Percentiles rank a stretch among this genome's conserved stretches.
Conservation (phyloP, 1,140 invertebrate species). For the Panonychus citri region DNA sequence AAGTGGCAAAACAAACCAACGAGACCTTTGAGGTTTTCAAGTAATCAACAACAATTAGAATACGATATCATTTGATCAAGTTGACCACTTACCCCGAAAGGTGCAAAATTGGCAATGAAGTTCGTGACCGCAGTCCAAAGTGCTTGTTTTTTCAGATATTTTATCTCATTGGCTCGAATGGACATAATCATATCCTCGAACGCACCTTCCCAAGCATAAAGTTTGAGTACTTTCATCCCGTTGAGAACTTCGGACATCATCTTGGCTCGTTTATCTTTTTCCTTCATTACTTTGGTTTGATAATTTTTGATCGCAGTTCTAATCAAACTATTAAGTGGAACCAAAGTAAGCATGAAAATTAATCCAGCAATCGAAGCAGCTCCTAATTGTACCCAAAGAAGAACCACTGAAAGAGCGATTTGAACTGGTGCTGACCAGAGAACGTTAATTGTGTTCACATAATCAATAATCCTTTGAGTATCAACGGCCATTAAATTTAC, state of each 20-base stretch:
- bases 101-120: conserved; percentile 13
- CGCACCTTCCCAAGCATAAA: conserved; percentile 17
- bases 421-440: conserved; percentile 23
- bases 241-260: conserved; percentile 21
- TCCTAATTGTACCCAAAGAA: conserved; percentile 26
- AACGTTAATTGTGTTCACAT: conserved; percentile 14
- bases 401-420: conserved; percentile 21
- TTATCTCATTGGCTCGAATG: conserved; percentile 1
- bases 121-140: background rate
- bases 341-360: conserved; percentile 51
- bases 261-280: conserved; percentile 22
- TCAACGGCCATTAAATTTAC: conserved; percentile 34
- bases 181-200: conserved; percentile 13
- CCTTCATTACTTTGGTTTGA: conserved; percentile 23
- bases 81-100: conserved; percentile 15
- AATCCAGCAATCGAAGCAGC: conserved; percentile 56
- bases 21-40: conserved; percentile 17
- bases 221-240: conserved; percentile 20
- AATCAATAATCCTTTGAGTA: conserved; percentile 14
- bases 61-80: too few relatives aligned
- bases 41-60: background rate
- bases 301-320: conserved; percentile 22
- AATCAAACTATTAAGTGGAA: conserved; percentile 27
- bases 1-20: conserved; percentile 21
- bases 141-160: background rate